A percentile compares a stretch with the other conserved stretches of the same genome.
Conservation (phyloP, 2,113 vertebrate genomes). For the Oryzias woworae region DNA sequence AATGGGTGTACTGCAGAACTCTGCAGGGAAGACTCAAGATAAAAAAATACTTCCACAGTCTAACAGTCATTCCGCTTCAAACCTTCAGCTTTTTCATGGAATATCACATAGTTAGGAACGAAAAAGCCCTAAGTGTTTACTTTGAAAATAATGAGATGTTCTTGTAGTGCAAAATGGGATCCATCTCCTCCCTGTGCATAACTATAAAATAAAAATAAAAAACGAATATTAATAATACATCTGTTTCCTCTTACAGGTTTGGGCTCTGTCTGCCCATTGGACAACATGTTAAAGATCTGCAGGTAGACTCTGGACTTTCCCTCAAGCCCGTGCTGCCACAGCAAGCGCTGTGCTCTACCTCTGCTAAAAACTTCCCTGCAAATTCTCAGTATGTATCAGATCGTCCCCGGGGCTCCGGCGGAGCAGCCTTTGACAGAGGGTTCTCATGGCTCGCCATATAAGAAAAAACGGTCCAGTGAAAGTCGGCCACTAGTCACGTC, state of each 20-base stretch:
- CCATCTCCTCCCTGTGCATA: no score
- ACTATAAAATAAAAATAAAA: no score
- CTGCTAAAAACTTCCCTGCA: neutral
- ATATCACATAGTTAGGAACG: no score
- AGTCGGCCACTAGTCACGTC: constrained; percentile 77
- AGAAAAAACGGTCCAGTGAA: constrained; percentile 76
- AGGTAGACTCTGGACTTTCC: constrained; percentile 22
- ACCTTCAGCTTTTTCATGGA: no score
- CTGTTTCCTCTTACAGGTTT: constrained; percentile 29
- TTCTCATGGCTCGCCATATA: constrained; percentile 69
- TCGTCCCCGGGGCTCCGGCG: constrained; percentile 70
- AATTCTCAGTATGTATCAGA: constrained; percentile 74
- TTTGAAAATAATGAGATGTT: no score
- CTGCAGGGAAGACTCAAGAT: no score
- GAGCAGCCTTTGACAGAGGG: constrained; percentile 63
- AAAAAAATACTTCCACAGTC: no score
- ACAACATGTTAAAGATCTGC: constrained; percentile 12
- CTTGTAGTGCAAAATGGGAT: no score
- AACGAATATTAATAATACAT: neutral
- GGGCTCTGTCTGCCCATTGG: constrained; percentile 19
- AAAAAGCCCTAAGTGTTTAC: no score
- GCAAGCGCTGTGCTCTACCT: constrained; percentile 2
- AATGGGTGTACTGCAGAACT: no score
- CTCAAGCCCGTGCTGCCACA: neutral
- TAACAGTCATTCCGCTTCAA: no score